These are phyloP conservation scores for Siniperca chuatsi DNA, from an alignment of 2,113 vertebrate genomes.

Conservation along the genomic window DNA sequence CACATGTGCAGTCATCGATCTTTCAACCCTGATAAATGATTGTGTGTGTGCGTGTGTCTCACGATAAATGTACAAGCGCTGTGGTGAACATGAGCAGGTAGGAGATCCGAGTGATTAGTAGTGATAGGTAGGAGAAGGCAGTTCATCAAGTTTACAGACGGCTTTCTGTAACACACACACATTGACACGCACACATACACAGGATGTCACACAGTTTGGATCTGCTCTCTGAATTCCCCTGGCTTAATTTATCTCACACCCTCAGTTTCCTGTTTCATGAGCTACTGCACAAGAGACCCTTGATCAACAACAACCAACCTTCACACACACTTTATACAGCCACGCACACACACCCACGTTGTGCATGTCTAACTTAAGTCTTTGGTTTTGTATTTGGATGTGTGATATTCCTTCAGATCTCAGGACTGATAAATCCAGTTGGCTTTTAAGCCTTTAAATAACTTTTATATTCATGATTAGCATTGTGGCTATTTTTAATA, in stretches of 20 bases:
- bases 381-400: conserved; percentile 47
- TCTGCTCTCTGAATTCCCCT: conserved; percentile 81
- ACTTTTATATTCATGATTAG: conserved; percentile 57
- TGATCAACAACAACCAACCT: conserved; percentile 65
- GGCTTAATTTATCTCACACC: conserved; percentile 83
- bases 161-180: conserved; percentile 39
- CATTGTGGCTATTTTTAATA: conserved; percentile 66
- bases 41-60: neutral
- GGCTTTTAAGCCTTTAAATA: conserved; percentile 73
- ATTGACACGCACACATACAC: conserved; percentile 19
- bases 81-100: conserved; percentile 7
- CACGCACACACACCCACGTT: conserved; percentile 9
- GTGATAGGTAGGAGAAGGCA: conserved; percentile 54
- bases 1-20: neutral
- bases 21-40: neutral
- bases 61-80: neutral
- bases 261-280: conserved; percentile 84
- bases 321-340: conserved; percentile 7
- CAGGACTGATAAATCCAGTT: conserved; percentile 43
- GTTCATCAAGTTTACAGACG: conserved; percentile 63
- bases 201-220: conserved; percentile 69
- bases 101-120: conserved; percentile 48
- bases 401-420: conserved; percentile 54
- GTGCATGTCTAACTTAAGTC: conserved; percentile 48
- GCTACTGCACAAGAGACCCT: conserved; percentile 66